Conservation (phyloP, 35 echinoderm and acorn worm genomes). For the Diadema setosum region DNA sequence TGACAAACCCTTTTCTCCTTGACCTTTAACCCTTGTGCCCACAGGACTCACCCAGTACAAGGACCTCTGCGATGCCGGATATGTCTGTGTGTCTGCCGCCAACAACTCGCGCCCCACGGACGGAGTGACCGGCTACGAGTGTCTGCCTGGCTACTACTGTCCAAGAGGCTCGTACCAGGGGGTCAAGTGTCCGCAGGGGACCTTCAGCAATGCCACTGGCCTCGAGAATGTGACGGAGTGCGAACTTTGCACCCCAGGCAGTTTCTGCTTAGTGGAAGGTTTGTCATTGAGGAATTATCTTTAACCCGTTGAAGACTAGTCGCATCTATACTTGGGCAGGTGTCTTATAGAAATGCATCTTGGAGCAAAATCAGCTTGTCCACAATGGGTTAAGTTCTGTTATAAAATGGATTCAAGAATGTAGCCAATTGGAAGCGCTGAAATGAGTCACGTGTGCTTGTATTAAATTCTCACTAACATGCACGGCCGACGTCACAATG, state of each 20-base stretch:
- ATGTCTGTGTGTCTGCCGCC: slow-evolving; percentile 85
- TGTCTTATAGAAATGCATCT: too few relatives aligned
- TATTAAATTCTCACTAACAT: too few relatives aligned
- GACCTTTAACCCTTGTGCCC: not conserved
- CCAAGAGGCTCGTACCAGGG: slow-evolving; percentile 95
- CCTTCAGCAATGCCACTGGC: slow-evolving; percentile 88
- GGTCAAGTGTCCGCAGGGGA: slow-evolving; percentile 86
- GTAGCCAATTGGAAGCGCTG: too few relatives aligned
- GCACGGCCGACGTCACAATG: too few relatives aligned
- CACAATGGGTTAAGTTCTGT: too few relatives aligned
- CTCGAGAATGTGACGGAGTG: slow-evolving; percentile 98
- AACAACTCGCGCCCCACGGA: slow-evolving; percentile 82
- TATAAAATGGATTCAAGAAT: too few relatives aligned
- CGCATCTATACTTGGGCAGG: too few relatives aligned
- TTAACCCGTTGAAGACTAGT: too few relatives aligned
- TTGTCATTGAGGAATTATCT: too few relatives aligned
- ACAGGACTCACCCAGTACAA: slow-evolving; percentile 65
- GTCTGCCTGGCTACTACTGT: slow-evolving; percentile 94
- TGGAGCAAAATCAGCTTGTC: too few relatives aligned
- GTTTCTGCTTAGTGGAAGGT: slow-evolving; percentile 90
- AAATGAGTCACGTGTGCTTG: too few relatives aligned
- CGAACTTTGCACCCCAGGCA: slow-evolving; percentile 78
- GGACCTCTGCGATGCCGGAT: slow-evolving; percentile 91
- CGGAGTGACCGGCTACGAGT: slow-evolving; percentile 92
- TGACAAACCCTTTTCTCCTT: not conserved